phyloP scores from a whole-genome alignment of 2,113 vertebrate species.

The Indicator maculatus region DNA sequence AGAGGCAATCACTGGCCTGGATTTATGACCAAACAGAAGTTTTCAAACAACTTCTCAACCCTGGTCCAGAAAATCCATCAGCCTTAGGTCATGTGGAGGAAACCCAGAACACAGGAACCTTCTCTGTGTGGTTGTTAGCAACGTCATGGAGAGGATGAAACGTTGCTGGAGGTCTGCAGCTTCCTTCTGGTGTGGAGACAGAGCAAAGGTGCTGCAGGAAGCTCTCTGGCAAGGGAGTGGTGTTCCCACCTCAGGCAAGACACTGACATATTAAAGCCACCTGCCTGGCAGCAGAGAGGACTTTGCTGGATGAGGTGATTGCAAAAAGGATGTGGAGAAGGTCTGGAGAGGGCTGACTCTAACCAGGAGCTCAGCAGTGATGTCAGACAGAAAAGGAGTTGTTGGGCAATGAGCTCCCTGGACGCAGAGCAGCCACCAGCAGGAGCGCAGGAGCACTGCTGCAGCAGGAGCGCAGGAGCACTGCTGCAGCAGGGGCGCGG shows the following conservation, averaged over 20 bases:
- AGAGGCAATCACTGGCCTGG: not conserved
- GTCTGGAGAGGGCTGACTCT: conserved; percentile 9
- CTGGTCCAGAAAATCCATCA: conserved; percentile 16
- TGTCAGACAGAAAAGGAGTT: not conserved
- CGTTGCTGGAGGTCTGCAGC: not conserved
- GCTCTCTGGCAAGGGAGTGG: not conserved
- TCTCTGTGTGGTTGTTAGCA: not conserved
- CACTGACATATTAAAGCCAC: not conserved
- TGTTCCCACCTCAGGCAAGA: not conserved
- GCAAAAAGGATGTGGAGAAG: not conserved
- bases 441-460: not conserved
- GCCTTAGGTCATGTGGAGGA: conserved; percentile 23
- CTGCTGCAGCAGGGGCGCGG: not conserved
- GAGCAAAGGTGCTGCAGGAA: not conserved
- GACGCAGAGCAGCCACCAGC: not conserved
- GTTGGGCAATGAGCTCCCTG: not conserved
- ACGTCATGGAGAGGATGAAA: not conserved
- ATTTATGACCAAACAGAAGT: conserved; percentile 47
- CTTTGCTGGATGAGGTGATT: not conserved
- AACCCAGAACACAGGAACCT: not conserved
- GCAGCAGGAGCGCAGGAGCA: not conserved
- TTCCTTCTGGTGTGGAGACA: not conserved
- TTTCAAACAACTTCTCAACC: not conserved
- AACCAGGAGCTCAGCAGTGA: not conserved
- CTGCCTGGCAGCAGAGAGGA: not conserved